Evolutionary conservation across 2,888 invertebrate genomes (phyloP), one percentile per base, ranked within the genome.

Genomic region (Lithophane leautieri): DNA sequence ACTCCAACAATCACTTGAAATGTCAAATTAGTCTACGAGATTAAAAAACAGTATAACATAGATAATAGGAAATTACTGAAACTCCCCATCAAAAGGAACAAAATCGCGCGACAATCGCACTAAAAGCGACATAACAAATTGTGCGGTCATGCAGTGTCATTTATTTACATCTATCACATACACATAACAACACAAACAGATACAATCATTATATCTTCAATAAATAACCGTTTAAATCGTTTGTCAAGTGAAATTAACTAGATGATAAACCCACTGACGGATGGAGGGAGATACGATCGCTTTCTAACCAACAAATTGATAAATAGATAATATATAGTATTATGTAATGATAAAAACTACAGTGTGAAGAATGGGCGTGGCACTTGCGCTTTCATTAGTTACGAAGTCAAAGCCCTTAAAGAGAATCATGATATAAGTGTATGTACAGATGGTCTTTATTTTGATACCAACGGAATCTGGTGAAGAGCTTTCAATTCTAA

Each of bases 271-370:
- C 40, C 34, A 14, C 7, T 54, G 66, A 74, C 25, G 60, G 52
- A 68, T 70, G n/a, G 34, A 40, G 3, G 40, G 52, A 71, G 71
- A 83, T 54, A 70, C 54, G 11, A 42, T 69, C 50, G 25, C 79
- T 82, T 82, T 83, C 82, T 82, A 78, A 66, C n/a, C 12, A 67
- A 3, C 12, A 62, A 8, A 74, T 78, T 71, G 47, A 78, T 82
- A 58, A 25, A 78, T 68, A 1, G 9, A 58, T 68, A 16, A 71
- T 74, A 40, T 58, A 11, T 16, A n/a, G 16, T 19, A n/a, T 44
- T 65, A 19, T 19, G 44, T 65, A 25, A 65, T 19, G 4, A 66
- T 60, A 71, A 70, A 61, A 63, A 61, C 19, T 25, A 40, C 14
- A 40, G 52, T 40, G 44, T 34, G 22, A 63, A 50, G 34, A 56